Evolutionary conservation across 2,797 vertebrate genomes (phyloP).

Genomic region (Pampus argenteus): DNA sequence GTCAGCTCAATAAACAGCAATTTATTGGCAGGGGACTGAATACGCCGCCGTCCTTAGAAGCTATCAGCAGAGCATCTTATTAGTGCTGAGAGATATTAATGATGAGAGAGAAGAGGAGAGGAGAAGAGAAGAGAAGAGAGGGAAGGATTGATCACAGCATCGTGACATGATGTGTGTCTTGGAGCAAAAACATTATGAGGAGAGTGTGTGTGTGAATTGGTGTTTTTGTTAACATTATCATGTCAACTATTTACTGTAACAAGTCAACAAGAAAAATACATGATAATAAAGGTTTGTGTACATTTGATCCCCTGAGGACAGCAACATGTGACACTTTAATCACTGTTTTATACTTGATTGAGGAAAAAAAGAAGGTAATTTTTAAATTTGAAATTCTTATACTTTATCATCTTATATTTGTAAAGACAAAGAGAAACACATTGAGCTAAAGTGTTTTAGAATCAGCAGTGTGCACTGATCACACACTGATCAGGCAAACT

Average conservation of each 20-base stretch:
- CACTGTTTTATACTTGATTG: not conserved
- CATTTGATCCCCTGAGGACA: not conserved
- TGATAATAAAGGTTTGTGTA: not conserved
- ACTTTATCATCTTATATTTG: not conserved
- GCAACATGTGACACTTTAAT: too few relatives aligned
- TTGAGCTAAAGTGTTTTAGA: not conserved
- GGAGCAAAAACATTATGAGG: slow-evolving; percentile 6
- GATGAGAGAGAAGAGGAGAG: slow-evolving; percentile 45
- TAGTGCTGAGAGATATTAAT: slow-evolving; percentile 75
- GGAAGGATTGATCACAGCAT: not conserved
- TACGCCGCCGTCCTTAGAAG: slow-evolving; percentile 57
- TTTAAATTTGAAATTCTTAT: not conserved
- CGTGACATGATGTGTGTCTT: not conserved
- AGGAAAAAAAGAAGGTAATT: fast-evolving
- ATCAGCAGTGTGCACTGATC: not conserved
- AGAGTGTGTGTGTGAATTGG: not conserved
- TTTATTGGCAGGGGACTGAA: slow-evolving; percentile 75
- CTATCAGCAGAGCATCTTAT: slow-evolving; percentile 58
- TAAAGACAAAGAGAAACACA: not conserved
- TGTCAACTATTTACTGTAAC: not conserved
- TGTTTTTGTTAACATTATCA: not conserved
- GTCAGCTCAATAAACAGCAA: slow-evolving; percentile 71
- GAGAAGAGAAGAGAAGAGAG: slow-evolving; percentile 11
- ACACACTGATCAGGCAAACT: slow-evolving; percentile 2
- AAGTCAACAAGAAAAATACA: not conserved